Conservation (phyloP, 1,140 invertebrate species). For the Magallana ariakensis region DNA sequence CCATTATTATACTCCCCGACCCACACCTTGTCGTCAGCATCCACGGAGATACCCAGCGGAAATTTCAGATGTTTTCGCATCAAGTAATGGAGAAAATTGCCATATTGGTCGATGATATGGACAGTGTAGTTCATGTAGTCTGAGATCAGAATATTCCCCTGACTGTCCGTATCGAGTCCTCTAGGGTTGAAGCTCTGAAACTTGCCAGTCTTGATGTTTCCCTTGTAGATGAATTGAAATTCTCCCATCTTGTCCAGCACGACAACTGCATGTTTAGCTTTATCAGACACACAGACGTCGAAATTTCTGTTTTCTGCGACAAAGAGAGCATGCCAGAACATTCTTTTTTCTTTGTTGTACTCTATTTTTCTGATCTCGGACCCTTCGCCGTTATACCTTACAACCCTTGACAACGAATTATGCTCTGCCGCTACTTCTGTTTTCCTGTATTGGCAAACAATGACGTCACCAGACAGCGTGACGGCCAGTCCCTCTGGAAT, state of each 20-base stretch:
- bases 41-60: neutral
- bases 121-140: constrained; percentile 6
- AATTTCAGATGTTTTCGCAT: neutral
- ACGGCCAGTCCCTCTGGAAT: constrained; percentile 1
- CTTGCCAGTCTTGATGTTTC: neutral
- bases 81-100: neutral
- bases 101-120: neutral
- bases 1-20: constrained; percentile 2
- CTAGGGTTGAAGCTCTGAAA: neutral
- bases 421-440: neutral
- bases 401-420: neutral
- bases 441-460: neutral
- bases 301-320: constrained; percentile 28
- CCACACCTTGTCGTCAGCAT: neutral
- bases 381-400: neutral
- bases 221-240: neutral
- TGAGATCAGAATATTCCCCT: constrained; percentile 6
- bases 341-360: neutral
- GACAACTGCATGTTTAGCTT: neutral
- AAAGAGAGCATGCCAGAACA: constrained; percentile 6
- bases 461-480: neutral
- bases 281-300: neutral
- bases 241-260: neutral
- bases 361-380: constrained; percentile 16
- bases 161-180: neutral